These are phyloP conservation scores for Otolemur crassicaudatus DNA, from an alignment of 2,797 vertebrate species.

Conservation along the genomic window DNA sequence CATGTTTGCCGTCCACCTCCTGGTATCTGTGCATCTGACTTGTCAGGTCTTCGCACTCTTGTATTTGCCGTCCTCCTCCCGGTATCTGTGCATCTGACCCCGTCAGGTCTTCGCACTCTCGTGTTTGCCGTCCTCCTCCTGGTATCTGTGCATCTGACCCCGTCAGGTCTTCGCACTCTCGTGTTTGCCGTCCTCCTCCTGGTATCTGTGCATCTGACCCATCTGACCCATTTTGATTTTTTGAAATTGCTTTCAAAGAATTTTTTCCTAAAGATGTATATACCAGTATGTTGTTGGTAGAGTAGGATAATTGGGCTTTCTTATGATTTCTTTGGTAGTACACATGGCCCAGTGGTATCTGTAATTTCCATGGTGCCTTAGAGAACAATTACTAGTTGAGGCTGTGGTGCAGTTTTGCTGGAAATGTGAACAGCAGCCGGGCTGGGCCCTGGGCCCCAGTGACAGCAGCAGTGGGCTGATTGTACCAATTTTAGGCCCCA, in stretches of 20 bases:
- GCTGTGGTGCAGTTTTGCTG: neutral
- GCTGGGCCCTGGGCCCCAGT: too few species aligned
- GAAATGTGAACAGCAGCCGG: neutral
- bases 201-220: too few species aligned
- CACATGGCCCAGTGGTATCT: neutral
- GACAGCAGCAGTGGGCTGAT: neutral
- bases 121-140: neutral
- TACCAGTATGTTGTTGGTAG: neutral
- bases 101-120: neutral
- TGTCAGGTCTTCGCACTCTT: too few species aligned
- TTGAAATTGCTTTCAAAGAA: neutral
- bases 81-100: too few species aligned
- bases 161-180: neutral
- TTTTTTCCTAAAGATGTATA: neutral
- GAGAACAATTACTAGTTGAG: neutral
- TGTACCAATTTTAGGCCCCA: neutral
- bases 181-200: neutral
- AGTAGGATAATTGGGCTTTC: neutral
- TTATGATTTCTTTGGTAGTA: neutral
- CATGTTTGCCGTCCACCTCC: too few species aligned
- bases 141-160: too few species aligned
- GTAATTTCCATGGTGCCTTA: neutral
- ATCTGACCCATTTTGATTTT: neutral
- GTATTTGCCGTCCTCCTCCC: too few species aligned
- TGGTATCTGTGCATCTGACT: too few species aligned